These are phyloP conservation scores for Meloidogyne floridensis DNA, from an alignment of 1,140 invertebrate species.

Conservation along the genomic window DNA sequence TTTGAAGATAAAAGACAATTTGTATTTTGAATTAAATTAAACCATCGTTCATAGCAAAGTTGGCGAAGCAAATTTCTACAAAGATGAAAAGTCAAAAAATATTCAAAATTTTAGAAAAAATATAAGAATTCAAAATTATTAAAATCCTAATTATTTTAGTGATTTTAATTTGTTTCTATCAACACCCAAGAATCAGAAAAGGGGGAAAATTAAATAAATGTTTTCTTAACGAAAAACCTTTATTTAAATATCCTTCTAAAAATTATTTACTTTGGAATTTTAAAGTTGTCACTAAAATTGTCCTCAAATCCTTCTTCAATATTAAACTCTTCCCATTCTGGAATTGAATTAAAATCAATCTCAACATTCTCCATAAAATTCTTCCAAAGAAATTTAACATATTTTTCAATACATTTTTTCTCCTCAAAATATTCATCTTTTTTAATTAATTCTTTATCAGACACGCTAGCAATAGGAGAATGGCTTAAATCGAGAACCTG, in stretches of 20 bases:
- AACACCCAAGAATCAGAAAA: no score
- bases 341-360: neutral
- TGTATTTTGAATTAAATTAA: neutral
- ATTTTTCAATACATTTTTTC: neutral
- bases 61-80: neutral
- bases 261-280: neutral
- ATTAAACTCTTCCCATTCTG: neutral
- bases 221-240: no score
- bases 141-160: no score
- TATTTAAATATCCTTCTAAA: neutral
- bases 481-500: constrained; percentile 18
- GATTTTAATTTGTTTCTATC: no score
- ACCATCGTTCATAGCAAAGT: constrained; percentile 8
- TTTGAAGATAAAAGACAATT: constrained; percentile 16
- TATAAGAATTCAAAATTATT: no score
- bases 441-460: neutral
- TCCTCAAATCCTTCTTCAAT: neutral
- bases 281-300: neutral
- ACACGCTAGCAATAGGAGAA: neutral
- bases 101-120: no score
- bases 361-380: neutral
- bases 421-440: neutral
- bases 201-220: no score
- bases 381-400: neutral
- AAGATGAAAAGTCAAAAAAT: no score